Evolutionary conservation across 2,797 vertebrate genomes (phyloP), one percentile per base, ranked within the genome.

Genomic region (Xyrichtys novacula): DNA sequence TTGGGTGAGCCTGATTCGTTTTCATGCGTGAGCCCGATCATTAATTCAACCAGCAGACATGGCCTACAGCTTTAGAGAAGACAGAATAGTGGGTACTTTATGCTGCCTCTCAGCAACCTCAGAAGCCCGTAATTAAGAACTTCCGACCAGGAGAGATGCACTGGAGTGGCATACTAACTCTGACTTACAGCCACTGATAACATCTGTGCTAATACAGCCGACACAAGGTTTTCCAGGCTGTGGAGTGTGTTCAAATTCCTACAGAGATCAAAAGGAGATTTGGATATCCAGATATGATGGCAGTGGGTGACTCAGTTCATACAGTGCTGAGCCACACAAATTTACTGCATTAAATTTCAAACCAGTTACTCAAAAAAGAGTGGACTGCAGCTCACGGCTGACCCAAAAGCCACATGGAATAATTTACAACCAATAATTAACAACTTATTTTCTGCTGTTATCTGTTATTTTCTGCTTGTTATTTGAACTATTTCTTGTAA

Each of bases 31-130:
- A 80, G 83, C 68, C 80, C 74, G 73, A 83, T 89, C 83, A 87
- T 87, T 85, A 86, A 89, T 90, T 85, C 76, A 77, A 84, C 81
- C 69, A 79, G 83, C 74, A 78, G 80, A 82, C 82, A 83, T 83
- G 70, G 81, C 87, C 85, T 50, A 61, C 57, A 89, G 87, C 79
- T 79, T 83, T 43, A 58, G 71, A 65, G 68, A 81, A 74, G 77
- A 76, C 67, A 80, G 65, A 81, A 62, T 44, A 74, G 71, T 72
- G 72, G 61, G 67, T 73, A 78, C 67, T 83, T 78, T 61, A 80
- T 69, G 47, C 55, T 80, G 73, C 83, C 76, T 80, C 70, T 77
- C 57, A 68, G 74, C 74, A 78, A 78, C 70, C 76, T 79, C 59
- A 64, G 50, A 76, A 62, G 78, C 72, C 20, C 52, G 11, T 80